Percentiles rank a stretch among this genome's conserved stretches.
Evolutionary conservation across 2,888 invertebrate genomes (phyloP).

Genomic region (Oligia fasciuncula): DNA sequence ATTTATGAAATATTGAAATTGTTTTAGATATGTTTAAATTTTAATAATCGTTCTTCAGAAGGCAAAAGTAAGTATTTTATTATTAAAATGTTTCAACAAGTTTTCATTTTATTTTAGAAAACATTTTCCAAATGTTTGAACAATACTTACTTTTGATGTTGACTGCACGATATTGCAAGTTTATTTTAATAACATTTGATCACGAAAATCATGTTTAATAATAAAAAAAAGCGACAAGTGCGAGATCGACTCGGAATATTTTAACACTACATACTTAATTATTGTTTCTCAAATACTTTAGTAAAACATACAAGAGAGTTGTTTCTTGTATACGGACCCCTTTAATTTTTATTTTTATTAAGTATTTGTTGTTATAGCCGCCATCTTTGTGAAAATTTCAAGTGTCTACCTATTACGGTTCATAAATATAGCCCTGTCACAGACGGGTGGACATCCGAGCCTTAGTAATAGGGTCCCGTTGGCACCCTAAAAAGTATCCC

Average conservation of each 20-base stretch:
- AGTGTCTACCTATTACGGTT: background rate
- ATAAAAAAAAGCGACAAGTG: background rate
- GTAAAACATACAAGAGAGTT: background rate
- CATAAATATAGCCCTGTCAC: background rate
- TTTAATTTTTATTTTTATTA: background rate
- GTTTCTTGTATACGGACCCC: background rate
- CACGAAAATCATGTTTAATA: no score
- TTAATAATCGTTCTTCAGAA: background rate
- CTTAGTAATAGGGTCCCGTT: background rate
- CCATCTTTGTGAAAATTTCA: background rate
- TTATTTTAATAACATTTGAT: background rate
- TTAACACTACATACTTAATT: background rate
- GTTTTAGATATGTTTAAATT: background rate
- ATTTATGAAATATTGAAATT: background rate
- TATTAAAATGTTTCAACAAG: background rate
- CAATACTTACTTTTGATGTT: background rate
- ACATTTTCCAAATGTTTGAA: background rate
- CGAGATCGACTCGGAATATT: background rate
- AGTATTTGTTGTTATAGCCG: background rate
- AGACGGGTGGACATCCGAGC: background rate
- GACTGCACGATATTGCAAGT: background rate
- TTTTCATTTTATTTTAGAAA: background rate
- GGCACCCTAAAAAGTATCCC: background rate
- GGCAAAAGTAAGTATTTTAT: background rate
- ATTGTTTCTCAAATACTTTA: background rate